Evolutionary conservation across 2,888 invertebrate genomes (phyloP).

Genomic region (Nematopogon swammerdamellus): DNA sequence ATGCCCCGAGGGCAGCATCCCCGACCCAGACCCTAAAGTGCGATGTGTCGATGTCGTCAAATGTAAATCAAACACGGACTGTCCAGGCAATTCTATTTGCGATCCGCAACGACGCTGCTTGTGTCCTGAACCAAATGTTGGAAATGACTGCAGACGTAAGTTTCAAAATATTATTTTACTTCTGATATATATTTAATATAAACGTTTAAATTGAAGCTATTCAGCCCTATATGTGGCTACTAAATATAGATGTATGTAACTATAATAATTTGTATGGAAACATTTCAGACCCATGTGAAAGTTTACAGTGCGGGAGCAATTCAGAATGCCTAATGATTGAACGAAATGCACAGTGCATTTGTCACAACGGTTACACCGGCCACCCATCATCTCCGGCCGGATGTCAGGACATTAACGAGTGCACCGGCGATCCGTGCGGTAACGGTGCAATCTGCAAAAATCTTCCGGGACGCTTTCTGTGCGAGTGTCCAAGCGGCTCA

Average conservation of each 20-base stretch:
- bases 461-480: conserved; percentile 79
- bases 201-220: background rate
- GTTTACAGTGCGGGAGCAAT: conserved; percentile 78
- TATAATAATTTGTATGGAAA: background rate
- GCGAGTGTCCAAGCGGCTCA: conserved; percentile 83
- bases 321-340: conserved; percentile 85
- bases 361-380: conserved; percentile 78
- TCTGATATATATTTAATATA: conserved; percentile 1
- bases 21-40: conserved; percentile 80
- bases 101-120: conserved; percentile 74
- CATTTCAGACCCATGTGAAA: conserved; percentile 83
- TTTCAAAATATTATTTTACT: conserved; percentile 15
- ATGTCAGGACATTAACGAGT: conserved; percentile 89
- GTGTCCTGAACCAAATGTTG: conserved; percentile 88
- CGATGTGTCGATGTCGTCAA: conserved; percentile 81
- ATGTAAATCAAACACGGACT: conserved; percentile 71
- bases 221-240: too few relatives aligned
- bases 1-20: conserved; percentile 77
- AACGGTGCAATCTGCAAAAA: conserved; percentile 86
- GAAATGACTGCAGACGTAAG: conserved; percentile 90
- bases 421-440: conserved; percentile 76
- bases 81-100: conserved; percentile 88
- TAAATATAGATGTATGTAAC: too few relatives aligned
- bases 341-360: conserved; percentile 80
- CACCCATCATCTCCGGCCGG: conserved; percentile 61